These are phyloP conservation scores for Zeuzera pyrina DNA, from an alignment of 2,888 invertebrate genomes.

Conservation along the genomic window DNA sequence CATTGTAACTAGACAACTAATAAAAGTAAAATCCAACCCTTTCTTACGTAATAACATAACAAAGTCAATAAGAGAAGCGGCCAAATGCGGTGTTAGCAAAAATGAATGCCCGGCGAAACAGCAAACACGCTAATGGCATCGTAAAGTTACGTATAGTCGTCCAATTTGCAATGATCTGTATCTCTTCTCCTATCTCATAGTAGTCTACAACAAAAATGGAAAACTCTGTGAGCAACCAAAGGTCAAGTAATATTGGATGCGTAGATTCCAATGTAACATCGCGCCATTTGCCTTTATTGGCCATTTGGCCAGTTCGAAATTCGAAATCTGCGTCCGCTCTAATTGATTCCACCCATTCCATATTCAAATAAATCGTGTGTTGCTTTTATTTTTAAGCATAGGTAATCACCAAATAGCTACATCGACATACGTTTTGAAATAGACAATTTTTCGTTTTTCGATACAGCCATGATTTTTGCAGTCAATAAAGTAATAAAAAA, in stretches of 20 bases:
- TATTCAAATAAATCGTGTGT: slow-evolving; percentile 37
- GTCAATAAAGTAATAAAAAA: too few relatives aligned
- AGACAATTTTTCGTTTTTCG: too few relatives aligned
- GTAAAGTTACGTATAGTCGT: slow-evolving; percentile 37
- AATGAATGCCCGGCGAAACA: slow-evolving; percentile 37
- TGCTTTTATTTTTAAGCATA: slow-evolving; percentile 16
- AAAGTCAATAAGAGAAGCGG: slow-evolving; percentile 22
- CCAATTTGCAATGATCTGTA: slow-evolving; percentile 28
- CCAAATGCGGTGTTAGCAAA: slow-evolving; percentile 39
- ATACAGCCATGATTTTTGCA: too few relatives aligned
- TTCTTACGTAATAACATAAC: background rate
- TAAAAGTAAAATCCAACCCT: background rate
- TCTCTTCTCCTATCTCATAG: slow-evolving; percentile 8
- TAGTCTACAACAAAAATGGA: background rate
- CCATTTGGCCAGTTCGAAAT: slow-evolving; percentile 51
- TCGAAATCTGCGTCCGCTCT: slow-evolving; percentile 46
- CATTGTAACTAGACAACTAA: too few relatives aligned
- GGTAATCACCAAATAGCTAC: background rate
- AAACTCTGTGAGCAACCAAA: slow-evolving; percentile 4
- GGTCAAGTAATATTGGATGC: slow-evolving; percentile 33
- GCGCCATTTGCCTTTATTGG: slow-evolving; percentile 61
- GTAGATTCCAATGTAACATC: slow-evolving; percentile 37
- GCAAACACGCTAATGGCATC: slow-evolving; percentile 55
- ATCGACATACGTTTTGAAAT: too few relatives aligned
- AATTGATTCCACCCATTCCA: slow-evolving; percentile 48